Percentiles rank a stretch among this genome's conserved stretches.
These are phyloP conservation scores for Phalacrocorax aristotelis DNA, from an alignment of 2,113 vertebrate genomes.

Conservation along the genomic window DNA sequence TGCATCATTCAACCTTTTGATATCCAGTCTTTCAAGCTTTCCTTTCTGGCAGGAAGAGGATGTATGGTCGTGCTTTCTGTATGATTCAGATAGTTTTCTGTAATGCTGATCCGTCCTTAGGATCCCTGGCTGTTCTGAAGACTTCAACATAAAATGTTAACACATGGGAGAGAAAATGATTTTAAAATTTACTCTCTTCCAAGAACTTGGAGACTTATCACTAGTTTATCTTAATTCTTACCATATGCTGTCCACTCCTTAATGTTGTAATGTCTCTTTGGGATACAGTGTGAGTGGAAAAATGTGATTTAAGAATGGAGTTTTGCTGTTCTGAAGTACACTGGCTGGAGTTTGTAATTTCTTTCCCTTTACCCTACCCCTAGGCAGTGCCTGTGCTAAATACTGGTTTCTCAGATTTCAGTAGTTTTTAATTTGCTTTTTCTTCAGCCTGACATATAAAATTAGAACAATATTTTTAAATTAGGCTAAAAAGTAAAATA, in stretches of 20 bases:
- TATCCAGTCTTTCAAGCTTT: not conserved
- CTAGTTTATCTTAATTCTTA: slow-evolving; percentile 34
- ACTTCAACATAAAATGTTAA: not conserved
- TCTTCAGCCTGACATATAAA: not conserved
- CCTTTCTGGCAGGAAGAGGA: not conserved
- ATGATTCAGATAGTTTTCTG: not conserved
- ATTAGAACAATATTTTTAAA: not conserved
- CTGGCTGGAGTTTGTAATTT: not conserved
- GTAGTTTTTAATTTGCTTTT: not conserved
- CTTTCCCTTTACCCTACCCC: not conserved
- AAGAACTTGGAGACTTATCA: not conserved
- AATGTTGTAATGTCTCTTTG: not conserved
- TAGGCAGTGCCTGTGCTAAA: not conserved
- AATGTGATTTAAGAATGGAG: not conserved
- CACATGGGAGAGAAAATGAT: not conserved
- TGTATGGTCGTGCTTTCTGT: not conserved
- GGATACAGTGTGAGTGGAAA: not conserved
- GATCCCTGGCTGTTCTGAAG: not conserved
- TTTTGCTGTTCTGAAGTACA: not conserved
- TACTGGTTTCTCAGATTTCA: not conserved
- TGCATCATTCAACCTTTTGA: not conserved
- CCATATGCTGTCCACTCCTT: not conserved
- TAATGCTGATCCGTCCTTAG: not conserved
- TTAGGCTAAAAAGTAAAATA: too few relatives aligned
- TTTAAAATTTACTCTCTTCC: not conserved